Conservation (phyloP, 2,113 vertebrate genomes). For the Gymnobelideus leadbeateri region DNA sequence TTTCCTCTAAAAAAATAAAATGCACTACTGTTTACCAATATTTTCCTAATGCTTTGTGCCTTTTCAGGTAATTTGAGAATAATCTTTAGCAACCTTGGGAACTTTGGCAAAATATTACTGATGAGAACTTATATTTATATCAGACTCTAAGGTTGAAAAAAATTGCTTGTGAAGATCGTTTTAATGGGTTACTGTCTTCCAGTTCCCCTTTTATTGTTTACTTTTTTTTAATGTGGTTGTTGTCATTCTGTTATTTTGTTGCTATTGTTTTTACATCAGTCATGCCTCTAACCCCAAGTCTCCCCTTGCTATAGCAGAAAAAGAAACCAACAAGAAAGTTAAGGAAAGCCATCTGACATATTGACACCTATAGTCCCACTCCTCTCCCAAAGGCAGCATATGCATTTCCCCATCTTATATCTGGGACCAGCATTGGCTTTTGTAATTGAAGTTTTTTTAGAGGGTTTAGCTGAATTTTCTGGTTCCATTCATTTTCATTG, state of each 20-base stretch:
- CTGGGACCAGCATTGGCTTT: neutral
- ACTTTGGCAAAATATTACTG: neutral
- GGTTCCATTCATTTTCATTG: neutral
- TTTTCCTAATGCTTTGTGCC: slow-evolving; percentile 7
- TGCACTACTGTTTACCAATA: neutral
- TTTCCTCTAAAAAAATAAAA: neutral
- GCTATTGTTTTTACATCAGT: neutral
- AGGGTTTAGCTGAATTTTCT: neutral
- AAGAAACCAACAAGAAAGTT: neutral
- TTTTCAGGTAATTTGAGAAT: slow-evolving; percentile 54
- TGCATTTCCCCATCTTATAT: neutral
- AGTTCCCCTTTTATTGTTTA: neutral
- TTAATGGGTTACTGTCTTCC: neutral
- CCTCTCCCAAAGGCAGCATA: neutral
- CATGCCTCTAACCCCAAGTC: neutral
- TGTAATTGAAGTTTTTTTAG: neutral
- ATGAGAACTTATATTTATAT: neutral
- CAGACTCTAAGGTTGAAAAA: neutral
- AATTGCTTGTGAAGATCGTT: neutral
- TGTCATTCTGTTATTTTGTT: neutral
- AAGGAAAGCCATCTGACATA: neutral
- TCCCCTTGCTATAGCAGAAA: neutral
- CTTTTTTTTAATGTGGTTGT: neutral
- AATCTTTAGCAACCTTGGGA: neutral
- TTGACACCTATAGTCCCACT: neutral